Evolutionary conservation across 2,888 invertebrate species (phyloP), one percentile per base, ranked within the genome.

Genomic region (Corbicula japonica): DNA sequence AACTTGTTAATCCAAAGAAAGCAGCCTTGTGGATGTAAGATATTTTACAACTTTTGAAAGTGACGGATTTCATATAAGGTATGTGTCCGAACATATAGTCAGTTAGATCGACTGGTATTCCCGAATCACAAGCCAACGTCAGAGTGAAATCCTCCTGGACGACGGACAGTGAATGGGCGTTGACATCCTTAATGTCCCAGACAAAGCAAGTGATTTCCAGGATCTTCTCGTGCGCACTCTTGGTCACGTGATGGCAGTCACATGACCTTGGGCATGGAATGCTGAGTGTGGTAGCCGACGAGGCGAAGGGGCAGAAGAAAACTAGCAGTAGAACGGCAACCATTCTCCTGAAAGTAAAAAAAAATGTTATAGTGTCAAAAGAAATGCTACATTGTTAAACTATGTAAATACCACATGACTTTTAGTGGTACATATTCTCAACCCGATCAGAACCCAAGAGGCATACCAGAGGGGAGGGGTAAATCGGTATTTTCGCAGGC

Each of bases 171-270:
- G 74, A 21, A 23, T 44, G 46, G 30, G 68, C 30, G 15, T 74
- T 63, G 35, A 83, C 63, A 15, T 80, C 80, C 4, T 70, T 44
- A 2, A 83, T 41, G 32, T 76, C 68, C 60, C 63, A 68, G 6
- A 80, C 71, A 38, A 79, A 79, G 50, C 84, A 84, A n/a, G 48
- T 74, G 30, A 81, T 63, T 18, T 76, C 68, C 10, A 65, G 46
- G 12, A 69, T 18, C 12, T 54, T 26, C 8, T 56, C 44, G 0
- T 26, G 10, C 2, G 28, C 34, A 18, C 58, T 44, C 0, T 46
- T 34, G 15, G 60, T 60, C 32, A 70, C 76, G 61, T 73, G 60
- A 48, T 46, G 62, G 30, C 83, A 83, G 54, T 74, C 76, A 74
- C 83, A 83, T 63, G 69, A 61, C 44, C 62, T 26, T 34, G 83